A percentile compares a stretch with the other conserved stretches of the same genome.
Evolutionary conservation across 1,140 invertebrate genomes (phyloP).

Genomic region (Myzus persicae): DNA sequence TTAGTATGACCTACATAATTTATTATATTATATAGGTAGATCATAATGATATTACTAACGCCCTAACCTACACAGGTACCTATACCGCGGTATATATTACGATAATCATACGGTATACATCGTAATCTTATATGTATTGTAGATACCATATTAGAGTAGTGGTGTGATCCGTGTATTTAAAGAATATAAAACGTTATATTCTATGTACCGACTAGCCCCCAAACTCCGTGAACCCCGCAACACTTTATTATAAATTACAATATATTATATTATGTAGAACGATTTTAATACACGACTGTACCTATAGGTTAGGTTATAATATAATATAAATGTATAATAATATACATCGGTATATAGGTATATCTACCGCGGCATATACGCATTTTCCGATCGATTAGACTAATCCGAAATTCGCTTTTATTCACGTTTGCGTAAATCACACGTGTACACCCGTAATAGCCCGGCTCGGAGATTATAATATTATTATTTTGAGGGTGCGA

Average conservation of each 20-base stretch:
- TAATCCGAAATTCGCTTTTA: slow-evolving; percentile 34
- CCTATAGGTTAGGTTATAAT: too few relatives aligned
- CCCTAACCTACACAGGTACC: too few relatives aligned
- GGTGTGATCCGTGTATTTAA: not conserved
- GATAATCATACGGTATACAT: too few relatives aligned
- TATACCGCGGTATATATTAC: too few relatives aligned
- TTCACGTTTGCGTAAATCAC: slow-evolving; percentile 13
- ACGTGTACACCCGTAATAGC: slow-evolving; percentile 21
- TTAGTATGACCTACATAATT: not conserved
- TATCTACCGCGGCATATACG: not conserved
- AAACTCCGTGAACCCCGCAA: too few relatives aligned
- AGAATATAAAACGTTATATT: not conserved
- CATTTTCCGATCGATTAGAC: slow-evolving; percentile 52
- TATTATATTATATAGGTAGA: not conserved
- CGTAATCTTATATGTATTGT: too few relatives aligned
- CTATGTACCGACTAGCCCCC: too few relatives aligned
- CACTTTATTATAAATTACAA: too few relatives aligned
- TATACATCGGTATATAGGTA: not conserved
- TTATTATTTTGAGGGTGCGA: not conserved
- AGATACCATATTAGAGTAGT: not conserved
- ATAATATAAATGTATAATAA: too few relatives aligned
- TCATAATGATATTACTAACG: not conserved
- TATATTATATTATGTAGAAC: too few relatives aligned
- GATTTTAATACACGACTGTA: not conserved
- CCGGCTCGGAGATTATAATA: not conserved